A percentile compares a stretch with the other conserved stretches of the same genome.
Conservation (phyloP, 30 jellyfish, hydroid and myxozoan genomes). For the Hydractinia echinata region DNA sequence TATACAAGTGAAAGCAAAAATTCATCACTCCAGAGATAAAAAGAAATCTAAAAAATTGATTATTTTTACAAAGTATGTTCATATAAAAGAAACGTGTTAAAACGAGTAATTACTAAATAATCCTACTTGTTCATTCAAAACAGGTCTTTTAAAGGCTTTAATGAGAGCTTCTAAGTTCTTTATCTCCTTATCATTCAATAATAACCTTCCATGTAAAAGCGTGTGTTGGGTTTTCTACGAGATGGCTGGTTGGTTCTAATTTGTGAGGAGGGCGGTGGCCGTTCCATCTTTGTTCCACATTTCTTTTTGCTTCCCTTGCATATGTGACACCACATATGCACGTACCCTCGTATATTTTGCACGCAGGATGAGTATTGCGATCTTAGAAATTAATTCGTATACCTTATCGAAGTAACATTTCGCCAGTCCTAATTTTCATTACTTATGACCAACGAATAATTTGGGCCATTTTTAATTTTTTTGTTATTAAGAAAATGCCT, state of each 20-base stretch:
- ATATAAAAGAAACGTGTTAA: not conserved
- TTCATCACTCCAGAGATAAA: not conserved
- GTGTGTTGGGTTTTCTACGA: too few species aligned
- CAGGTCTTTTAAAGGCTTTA: not conserved
- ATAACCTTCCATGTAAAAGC: not conserved
- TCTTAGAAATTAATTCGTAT: too few species aligned
- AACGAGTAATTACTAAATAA: not conserved
- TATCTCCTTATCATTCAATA: not conserved
- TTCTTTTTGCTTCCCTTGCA: not conserved
- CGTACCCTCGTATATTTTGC: not conserved
- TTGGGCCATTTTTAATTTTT: too few species aligned
- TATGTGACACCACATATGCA: not conserved
- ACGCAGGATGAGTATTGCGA: not conserved
- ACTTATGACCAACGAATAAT: too few species aligned
- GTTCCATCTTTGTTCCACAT: conserved; percentile 1
- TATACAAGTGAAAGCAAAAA: not conserved
- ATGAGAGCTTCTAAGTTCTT: not conserved
- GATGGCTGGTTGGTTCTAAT: not conserved
- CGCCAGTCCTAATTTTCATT: too few species aligned
- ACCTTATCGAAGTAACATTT: too few species aligned
- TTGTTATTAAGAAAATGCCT: too few species aligned
- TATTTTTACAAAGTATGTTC: too few species aligned
- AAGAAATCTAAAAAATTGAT: not conserved
- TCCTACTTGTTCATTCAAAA: not conserved
- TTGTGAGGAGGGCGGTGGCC: not conserved